A percentile compares a stretch with the other conserved stretches of the same genome.
These are phyloP conservation scores for Tetranychus truncatus DNA, from an alignment of 2,888 invertebrate genomes.

Conservation along the genomic window DNA sequence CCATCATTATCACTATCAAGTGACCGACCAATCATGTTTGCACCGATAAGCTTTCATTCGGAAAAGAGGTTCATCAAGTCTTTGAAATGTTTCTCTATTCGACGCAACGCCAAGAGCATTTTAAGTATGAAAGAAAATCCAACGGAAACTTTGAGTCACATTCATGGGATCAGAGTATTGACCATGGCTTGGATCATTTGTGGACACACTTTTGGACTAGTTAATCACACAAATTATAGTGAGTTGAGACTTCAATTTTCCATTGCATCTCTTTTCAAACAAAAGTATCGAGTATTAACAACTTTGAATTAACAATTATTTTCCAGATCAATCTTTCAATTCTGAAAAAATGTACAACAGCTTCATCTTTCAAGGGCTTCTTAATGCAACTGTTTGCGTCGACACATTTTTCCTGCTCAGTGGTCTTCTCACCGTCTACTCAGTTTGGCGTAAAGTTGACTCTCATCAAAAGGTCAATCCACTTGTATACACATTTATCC, in stretches of 20 bases:
- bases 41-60: background rate
- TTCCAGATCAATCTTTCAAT: background rate
- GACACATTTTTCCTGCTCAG: slow-evolving; percentile 35
- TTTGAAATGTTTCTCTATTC: background rate
- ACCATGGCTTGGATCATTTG: slow-evolving; percentile 32
- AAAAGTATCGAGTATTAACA: background rate
- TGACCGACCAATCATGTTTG: background rate
- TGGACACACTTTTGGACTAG: slow-evolving; percentile 29
- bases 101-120: background rate
- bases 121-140: background rate
- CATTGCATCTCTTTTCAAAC: background rate
- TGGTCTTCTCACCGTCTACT: slow-evolving; percentile 32
- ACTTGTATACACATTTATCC: slow-evolving; percentile 19
- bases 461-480: slow-evolving; percentile 26
- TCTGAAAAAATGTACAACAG: slow-evolving; percentile 6
- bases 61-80: background rate
- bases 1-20: background rate
- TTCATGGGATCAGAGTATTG: slow-evolving; percentile 30
- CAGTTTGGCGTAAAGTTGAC: slow-evolving; percentile 32
- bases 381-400: slow-evolving; percentile 31
- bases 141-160: slow-evolving; percentile 1
- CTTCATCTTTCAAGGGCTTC: slow-evolving; percentile 6
- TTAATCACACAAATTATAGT: slow-evolving; percentile 11
- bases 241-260: background rate
- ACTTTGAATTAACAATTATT: too few relatives aligned